phyloP scores from a whole-genome alignment of 2,113 vertebrate genomes.

The Casuarius casuarius region DNA sequence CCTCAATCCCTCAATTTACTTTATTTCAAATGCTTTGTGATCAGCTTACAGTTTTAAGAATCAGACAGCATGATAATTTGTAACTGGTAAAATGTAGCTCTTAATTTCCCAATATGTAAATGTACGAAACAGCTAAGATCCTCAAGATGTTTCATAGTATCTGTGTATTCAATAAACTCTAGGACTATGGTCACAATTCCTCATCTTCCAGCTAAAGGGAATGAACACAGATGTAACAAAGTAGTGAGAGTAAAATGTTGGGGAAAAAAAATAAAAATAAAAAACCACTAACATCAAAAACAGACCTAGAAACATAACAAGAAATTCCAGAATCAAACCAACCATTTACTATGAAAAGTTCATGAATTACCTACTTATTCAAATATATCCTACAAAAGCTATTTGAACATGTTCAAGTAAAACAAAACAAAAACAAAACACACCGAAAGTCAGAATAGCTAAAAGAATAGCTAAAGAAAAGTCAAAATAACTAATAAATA shows the following conservation, averaged over 20 bases:
- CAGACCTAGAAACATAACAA: neutral
- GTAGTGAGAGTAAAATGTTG: neutral
- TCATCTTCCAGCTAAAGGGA: neutral
- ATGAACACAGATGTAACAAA: neutral
- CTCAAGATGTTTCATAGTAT: neutral
- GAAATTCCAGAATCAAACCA: neutral
- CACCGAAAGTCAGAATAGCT: neutral
- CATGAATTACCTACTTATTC: neutral
- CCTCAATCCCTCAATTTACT: neutral
- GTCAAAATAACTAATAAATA: neutral
- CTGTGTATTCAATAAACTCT: neutral
- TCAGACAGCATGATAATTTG: neutral
- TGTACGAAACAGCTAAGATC: neutral
- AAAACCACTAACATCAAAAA: neutral
- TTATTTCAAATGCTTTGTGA: neutral
- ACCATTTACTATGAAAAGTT: neutral
- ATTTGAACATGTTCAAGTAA: slow-evolving; percentile 39
- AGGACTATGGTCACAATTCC: neutral
- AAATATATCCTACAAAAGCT: slow-evolving; percentile 25
- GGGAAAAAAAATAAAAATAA: neutral
- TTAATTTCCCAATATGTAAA: neutral
- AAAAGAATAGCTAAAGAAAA: neutral
- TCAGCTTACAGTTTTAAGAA: neutral
- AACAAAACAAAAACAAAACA: neutral
- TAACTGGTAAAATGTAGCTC: neutral